Evolutionary conservation across 2,113 vertebrate genomes (phyloP).

Genomic region (Procavia capensis): DNA sequence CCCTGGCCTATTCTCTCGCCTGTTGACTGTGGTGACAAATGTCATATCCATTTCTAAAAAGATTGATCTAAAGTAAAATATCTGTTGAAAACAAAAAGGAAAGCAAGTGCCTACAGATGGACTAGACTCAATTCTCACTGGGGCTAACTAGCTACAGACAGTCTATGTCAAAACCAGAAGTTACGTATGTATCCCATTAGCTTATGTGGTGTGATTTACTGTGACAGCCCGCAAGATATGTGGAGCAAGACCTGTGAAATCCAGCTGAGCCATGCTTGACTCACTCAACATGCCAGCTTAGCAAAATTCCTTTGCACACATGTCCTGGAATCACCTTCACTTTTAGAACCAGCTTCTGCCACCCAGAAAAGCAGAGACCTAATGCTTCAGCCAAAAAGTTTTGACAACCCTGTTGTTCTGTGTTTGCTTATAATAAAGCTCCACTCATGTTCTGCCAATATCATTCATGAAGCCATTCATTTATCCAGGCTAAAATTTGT

Average conservation of each 20-base stretch:
- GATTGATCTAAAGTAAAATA: slow-evolving; percentile 13
- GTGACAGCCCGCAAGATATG: background rate
- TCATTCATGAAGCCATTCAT: slow-evolving; percentile 2
- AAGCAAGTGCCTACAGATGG: background rate
- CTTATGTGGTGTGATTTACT: slow-evolving; percentile 7
- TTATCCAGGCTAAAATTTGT: slow-evolving; percentile 5
- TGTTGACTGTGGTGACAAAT: background rate
- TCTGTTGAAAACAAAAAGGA: background rate
- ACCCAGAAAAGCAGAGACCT: background rate
- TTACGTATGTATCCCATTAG: slow-evolving; percentile 17
- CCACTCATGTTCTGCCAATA: background rate
- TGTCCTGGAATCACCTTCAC: background rate
- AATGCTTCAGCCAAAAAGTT: background rate
- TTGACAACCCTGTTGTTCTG: background rate
- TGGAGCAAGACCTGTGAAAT: slow-evolving; percentile 2
- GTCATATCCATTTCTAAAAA: background rate
- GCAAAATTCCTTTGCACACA: background rate
- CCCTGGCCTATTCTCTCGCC: background rate
- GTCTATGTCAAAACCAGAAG: slow-evolving; percentile 24
- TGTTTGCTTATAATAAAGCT: background rate
- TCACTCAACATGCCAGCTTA: background rate
- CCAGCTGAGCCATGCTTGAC: background rate
- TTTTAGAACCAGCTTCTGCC: background rate
- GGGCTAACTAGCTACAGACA: background rate
- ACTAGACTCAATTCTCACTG: background rate